phyloP scores from a whole-genome alignment of 2,888 invertebrate species.

The Lymantria dispar region DNA sequence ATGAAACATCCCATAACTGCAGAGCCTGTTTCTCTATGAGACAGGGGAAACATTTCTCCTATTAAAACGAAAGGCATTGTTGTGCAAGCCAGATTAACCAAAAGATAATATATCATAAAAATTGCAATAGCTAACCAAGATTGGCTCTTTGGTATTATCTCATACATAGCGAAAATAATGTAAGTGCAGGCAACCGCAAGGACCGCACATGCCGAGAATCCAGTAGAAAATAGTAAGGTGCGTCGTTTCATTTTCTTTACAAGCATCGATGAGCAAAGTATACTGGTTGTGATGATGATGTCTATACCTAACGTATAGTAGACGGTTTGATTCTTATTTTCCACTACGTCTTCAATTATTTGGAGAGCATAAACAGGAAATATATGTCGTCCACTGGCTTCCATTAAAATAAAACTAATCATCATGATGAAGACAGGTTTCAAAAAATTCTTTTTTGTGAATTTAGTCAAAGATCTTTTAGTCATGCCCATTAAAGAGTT shows the following conservation, averaged over 20 bases:
- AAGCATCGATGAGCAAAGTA: conserved; percentile 45
- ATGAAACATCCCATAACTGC: conserved; percentile 40
- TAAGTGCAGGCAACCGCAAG: conserved; percentile 43
- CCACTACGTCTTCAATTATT: conserved; percentile 50
- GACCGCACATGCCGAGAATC: conserved; percentile 40
- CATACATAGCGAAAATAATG: conserved; percentile 38
- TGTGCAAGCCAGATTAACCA: conserved; percentile 58
- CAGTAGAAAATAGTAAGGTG: conserved; percentile 51
- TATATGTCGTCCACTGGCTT: conserved; percentile 8
- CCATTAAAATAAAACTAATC: background rate
- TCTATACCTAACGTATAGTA: conserved; percentile 54
- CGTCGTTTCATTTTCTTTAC: conserved; percentile 52
- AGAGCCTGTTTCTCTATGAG: conserved; percentile 51
- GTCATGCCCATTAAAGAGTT: background rate
- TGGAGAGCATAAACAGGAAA: conserved; percentile 59
- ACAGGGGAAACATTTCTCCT: conserved; percentile 61
- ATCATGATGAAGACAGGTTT: background rate
- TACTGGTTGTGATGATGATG: conserved; percentile 46
- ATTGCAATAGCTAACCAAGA: no score
- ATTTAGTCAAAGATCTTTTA: background rate
- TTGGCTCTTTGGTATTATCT: conserved; percentile 29
- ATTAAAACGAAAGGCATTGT: conserved; percentile 55
- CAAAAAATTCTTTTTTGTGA: background rate
- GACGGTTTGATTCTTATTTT: conserved; percentile 40
- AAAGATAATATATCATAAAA: conserved; percentile 21